Evolutionary conservation across 92 coral and sea anemone species (phyloP).

Genomic region (Palythoa grandis): DNA sequence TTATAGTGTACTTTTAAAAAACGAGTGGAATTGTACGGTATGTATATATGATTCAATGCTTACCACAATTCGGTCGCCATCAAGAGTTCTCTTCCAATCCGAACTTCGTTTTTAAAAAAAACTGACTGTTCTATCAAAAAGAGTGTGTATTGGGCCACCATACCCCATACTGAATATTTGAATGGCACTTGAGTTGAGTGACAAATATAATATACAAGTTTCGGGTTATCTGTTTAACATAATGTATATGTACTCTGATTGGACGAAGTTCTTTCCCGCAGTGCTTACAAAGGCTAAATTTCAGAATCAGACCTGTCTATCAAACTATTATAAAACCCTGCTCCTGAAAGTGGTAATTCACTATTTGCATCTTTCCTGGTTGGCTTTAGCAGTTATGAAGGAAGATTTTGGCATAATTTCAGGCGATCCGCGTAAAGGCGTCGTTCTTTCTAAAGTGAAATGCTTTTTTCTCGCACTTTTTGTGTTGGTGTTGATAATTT

Average conservation of each 20-base stretch:
- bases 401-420: conserved; percentile 23
- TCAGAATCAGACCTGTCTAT: neutral
- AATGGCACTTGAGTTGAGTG: too few species aligned
- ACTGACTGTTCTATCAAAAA: too few species aligned
- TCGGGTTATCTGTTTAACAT: neutral
- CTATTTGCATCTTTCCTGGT: neutral
- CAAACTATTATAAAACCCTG: neutral
- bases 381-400: neutral
- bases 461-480: conserved; percentile 18
- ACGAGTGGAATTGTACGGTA: too few species aligned
- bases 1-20: too few species aligned
- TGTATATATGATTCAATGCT: too few species aligned
- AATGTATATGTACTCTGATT: neutral
- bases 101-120: too few species aligned
- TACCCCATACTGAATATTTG: too few species aligned
- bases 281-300: neutral
- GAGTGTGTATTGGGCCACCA: too few species aligned
- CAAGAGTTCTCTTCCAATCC: too few species aligned
- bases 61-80: too few species aligned
- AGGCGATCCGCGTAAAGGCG: neutral
- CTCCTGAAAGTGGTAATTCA: neutral
- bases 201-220: too few species aligned
- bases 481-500: neutral
- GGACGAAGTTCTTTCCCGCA: neutral
- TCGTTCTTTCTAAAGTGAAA: conserved; percentile 11